Conservation (phyloP, 1,140 invertebrate genomes). For the Brachionus calyciflorus region DNA sequence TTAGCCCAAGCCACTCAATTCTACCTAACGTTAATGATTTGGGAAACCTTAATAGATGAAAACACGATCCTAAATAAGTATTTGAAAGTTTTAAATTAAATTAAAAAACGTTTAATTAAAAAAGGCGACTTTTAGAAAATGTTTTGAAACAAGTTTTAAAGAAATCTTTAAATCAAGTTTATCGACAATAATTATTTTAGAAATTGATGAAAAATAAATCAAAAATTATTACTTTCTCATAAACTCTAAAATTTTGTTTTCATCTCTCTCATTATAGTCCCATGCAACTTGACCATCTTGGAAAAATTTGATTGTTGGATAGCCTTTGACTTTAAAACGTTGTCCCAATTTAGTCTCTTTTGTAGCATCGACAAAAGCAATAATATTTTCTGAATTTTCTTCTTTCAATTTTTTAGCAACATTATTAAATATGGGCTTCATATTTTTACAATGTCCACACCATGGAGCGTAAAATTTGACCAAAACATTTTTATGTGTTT, state of each 20-base stretch:
- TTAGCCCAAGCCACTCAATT: too few species aligned
- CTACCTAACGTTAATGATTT: too few species aligned
- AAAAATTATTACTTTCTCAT: constrained; percentile 71
- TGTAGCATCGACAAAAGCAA: constrained; percentile 79
- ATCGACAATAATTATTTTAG: constrained; percentile 49
- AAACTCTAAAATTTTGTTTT: constrained; percentile 74
- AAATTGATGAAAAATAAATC: too few species aligned
- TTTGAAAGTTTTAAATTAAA: too few species aligned
- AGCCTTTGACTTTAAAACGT: constrained; percentile 73
- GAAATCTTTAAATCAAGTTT: too few species aligned
- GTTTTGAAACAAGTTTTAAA: too few species aligned
- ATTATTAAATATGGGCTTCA: constrained; percentile 61
- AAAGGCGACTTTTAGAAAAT: too few species aligned
- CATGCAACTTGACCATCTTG: constrained; percentile 65
- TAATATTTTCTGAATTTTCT: constrained; percentile 57
- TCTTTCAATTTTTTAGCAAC: constrained; percentile 55
- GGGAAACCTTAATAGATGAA: too few species aligned
- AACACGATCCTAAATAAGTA: too few species aligned
- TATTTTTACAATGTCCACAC: constrained; percentile 64
- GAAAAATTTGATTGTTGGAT: constrained; percentile 79
- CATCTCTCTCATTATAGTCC: constrained; percentile 72
- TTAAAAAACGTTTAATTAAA: too few species aligned
- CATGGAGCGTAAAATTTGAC: constrained; percentile 53
- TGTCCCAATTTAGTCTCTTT: constrained; percentile 69
- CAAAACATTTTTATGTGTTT: constrained; percentile 49